Evolutionary conservation across 2,888 invertebrate species (phyloP).

Genomic region (Spodoptera picta): DNA sequence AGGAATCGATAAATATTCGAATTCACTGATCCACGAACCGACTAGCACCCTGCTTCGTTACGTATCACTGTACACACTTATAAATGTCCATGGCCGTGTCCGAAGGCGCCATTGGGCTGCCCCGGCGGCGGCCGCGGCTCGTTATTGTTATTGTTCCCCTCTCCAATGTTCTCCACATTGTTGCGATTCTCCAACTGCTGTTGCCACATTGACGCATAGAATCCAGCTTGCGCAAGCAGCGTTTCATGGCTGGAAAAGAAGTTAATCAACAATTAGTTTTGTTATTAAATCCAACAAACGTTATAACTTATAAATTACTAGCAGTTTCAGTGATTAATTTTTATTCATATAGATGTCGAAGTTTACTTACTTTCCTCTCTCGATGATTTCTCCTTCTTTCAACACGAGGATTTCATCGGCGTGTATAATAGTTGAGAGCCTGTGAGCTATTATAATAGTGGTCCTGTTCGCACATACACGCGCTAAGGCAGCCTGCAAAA

Average conservation of each 20-base stretch:
- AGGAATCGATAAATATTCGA: conserved; percentile 51
- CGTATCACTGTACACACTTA: conserved; percentile 39
- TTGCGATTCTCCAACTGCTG: conserved; percentile 92
- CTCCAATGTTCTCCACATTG: conserved; percentile 55
- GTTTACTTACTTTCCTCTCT: conserved; percentile 92
- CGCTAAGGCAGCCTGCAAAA: conserved; percentile 90
- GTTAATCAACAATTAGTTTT: conserved; percentile 1
- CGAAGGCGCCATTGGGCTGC: conserved; percentile 51
- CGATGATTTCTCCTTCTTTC: conserved; percentile 96
- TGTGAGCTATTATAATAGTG: conserved; percentile 97
- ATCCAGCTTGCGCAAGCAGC: conserved; percentile 90
- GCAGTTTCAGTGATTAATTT: no score
- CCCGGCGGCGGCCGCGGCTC: conserved; percentile 38
- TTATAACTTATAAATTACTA: no score
- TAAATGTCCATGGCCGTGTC: conserved; percentile 58
- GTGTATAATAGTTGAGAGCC: conserved; percentile 97
- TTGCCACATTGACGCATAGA: conserved; percentile 98
- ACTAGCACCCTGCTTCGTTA: conserved; percentile 57
- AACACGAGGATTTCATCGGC: conserved; percentile 98
- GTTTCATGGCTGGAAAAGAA: conserved; percentile 91
- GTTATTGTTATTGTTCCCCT: conserved; percentile 58
- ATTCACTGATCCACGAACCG: conserved; percentile 59
- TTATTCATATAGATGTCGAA: no score
- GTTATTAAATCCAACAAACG: no score
- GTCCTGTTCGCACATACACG: conserved; percentile 95